A percentile compares a stretch with the other conserved stretches of the same genome.
Conservation (phyloP, 2,113 vertebrate species). For the Anoura caudifer region DNA sequence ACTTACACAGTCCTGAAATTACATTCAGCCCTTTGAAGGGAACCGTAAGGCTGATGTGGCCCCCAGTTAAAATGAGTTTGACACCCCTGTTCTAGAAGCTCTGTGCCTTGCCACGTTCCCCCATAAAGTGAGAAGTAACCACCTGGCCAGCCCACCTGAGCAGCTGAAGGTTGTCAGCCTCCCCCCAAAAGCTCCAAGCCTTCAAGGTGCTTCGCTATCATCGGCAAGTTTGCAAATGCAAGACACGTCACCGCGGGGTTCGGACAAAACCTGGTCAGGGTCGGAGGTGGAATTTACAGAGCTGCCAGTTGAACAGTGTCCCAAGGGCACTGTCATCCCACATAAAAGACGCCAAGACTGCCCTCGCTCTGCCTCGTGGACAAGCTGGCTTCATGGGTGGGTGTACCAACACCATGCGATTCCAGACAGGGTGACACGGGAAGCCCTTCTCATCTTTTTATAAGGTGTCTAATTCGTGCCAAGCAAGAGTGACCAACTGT, state of each 20-base stretch:
- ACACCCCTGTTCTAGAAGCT: background rate
- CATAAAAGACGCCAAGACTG: background rate
- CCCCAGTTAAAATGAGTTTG: too few species aligned
- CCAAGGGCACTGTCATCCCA: background rate
- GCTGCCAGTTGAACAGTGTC: background rate
- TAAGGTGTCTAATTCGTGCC: background rate
- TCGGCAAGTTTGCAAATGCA: background rate
- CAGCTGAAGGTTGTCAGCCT: background rate
- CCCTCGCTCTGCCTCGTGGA: background rate
- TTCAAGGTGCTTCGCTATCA: too few species aligned
- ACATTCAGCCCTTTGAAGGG: too few species aligned
- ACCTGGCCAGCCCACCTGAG: background rate
- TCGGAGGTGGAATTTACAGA: background rate
- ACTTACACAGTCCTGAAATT: too few species aligned
- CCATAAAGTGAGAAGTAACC: background rate
- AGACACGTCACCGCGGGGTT: background rate
- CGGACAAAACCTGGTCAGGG: background rate
- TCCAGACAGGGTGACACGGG: too few species aligned
- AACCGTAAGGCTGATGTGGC: too few species aligned
- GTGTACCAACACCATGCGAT: rapidly evolving
- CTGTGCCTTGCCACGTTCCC: background rate
- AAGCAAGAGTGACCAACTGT: background rate
- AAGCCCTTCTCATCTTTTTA: background rate
- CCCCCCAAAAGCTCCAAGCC: background rate
- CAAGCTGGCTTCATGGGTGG: background rate